Evolutionary conservation across 2,797 vertebrate genomes (phyloP), one percentile per base, ranked within the genome.

Genomic region (Acrossocheilus wenchowensis): DNA sequence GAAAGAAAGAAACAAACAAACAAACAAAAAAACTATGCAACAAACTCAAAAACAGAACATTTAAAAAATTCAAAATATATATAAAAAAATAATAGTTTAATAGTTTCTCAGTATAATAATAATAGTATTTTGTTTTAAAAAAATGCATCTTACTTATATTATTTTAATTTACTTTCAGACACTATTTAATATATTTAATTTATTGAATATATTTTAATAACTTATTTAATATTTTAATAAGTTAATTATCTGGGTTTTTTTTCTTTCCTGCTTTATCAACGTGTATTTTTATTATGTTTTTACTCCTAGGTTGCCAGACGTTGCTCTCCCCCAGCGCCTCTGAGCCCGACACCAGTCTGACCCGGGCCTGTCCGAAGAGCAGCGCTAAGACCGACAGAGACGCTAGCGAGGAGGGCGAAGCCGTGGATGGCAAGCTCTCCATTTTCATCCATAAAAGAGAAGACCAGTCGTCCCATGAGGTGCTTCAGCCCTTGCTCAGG

Each of bases 361-460:
- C 97, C 62, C 96, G 97, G 91, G 94, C 95, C 86, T 98, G 96
- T 88, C 97, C 98, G 57, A 99, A 99, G 94, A 97, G 95, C 91
- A 96, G 97, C 87, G 94, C 97, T 82, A 99, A 99, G 93, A 94
- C 96, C 0, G 98, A 97, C 87, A 96, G 97, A 88, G 98, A 99
- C 83, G 94, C 92, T 6, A 97, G 97, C 82, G 98, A 99, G 90
- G 98, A 99, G 91, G 97, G 97, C 0, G 98, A 99, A 90, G 98
- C 98, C 0, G 97, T 99, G 77, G 98, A 99, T 89, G 98, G 98
- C 81, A 99, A 99, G 89, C 97, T 99, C 7, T 99, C 98, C 3
- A 99, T 99, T 92, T 99, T 99, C 68, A 99, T 99, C 91, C 98
- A 99, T 90, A 99, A 99, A 91, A 94, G 98, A 87, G 98, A 99